These are phyloP conservation scores for Temnothorax longispinosus DNA, from an alignment of 1,140 invertebrate species.

Conservation along the genomic window DNA sequence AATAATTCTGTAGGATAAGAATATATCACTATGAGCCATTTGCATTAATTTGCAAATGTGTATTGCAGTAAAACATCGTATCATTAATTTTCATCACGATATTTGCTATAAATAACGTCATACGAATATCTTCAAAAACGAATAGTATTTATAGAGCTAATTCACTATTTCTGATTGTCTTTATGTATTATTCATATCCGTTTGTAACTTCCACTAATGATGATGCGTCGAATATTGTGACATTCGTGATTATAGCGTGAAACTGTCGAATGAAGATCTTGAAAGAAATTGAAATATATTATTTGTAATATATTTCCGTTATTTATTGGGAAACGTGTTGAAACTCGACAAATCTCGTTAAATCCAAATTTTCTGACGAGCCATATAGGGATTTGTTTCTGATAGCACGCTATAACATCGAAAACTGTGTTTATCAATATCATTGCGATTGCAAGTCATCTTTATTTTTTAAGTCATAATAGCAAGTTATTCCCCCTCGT, in stretches of 20 bases:
- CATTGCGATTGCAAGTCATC: not conserved
- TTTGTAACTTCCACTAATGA: not conserved
- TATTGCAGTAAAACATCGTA: conserved; percentile 1
- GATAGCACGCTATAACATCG: not conserved
- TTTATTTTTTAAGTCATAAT: not conserved
- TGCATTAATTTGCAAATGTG: not conserved
- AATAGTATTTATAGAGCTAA: conserved; percentile 6
- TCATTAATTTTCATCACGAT: not conserved
- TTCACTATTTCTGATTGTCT: conserved; percentile 55
- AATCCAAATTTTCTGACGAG: not conserved
- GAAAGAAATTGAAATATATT: conserved; percentile 14
- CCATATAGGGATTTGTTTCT: not conserved
- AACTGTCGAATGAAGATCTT: not conserved
- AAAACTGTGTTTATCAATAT: not conserved
- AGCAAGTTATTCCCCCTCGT: not conserved
- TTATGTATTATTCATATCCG: conserved; percentile 26
- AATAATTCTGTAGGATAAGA: conserved; percentile 14
- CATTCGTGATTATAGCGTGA: not conserved
- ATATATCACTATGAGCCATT: conserved; percentile 17
- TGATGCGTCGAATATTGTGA: not conserved
- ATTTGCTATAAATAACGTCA: not conserved
- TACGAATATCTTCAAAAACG: not conserved
- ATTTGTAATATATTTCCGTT: not conserved
- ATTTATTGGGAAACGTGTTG: not conserved
- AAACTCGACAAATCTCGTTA: not conserved